A percentile compares a stretch with the other conserved stretches of the same genome.
phyloP scores from a whole-genome alignment of 1,140 invertebrate genomes.

The Contarinia nasturtii region DNA sequence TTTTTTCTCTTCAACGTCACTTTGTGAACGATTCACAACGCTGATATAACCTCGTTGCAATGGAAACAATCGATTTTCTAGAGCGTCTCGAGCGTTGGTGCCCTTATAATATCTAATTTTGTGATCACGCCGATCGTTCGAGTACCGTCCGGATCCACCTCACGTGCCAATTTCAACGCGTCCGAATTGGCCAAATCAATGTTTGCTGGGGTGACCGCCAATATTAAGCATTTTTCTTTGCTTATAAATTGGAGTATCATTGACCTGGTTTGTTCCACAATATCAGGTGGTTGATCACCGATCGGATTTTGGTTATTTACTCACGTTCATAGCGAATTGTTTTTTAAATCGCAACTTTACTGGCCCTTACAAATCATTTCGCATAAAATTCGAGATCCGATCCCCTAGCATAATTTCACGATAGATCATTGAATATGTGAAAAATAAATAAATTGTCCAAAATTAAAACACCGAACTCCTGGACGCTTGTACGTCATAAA shows the following conservation, averaged over 20 bases:
- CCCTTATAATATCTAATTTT: slow-evolving; percentile 20
- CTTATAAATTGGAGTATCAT: slow-evolving; percentile 35
- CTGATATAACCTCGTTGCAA: background rate
- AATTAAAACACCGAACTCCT: no score
- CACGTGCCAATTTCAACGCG: slow-evolving; percentile 34
- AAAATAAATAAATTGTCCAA: no score
- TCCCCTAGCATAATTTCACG: no score
- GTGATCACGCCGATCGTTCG: slow-evolving; percentile 45
- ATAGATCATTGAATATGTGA: no score
- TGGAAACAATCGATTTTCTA: background rate
- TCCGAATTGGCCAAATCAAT: slow-evolving; percentile 38
- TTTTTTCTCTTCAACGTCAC: background rate
- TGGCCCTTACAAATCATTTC: no score
- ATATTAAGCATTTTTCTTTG: slow-evolving; percentile 35
- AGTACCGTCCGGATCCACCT: slow-evolving; percentile 33
- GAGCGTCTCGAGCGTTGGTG: background rate
- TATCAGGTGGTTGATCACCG: slow-evolving; percentile 37
- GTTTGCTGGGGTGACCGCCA: slow-evolving; percentile 39
- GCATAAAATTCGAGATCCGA: no score
- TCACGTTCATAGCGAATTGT: no score
- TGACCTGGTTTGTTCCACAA: slow-evolving; percentile 34
- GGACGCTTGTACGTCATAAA: no score
- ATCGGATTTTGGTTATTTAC: no score
- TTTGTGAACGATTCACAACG: background rate
- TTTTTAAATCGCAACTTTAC: no score